Evolutionary conservation across 1,140 invertebrate genomes (phyloP).

Genomic region (Tachypleus tridentatus): DNA sequence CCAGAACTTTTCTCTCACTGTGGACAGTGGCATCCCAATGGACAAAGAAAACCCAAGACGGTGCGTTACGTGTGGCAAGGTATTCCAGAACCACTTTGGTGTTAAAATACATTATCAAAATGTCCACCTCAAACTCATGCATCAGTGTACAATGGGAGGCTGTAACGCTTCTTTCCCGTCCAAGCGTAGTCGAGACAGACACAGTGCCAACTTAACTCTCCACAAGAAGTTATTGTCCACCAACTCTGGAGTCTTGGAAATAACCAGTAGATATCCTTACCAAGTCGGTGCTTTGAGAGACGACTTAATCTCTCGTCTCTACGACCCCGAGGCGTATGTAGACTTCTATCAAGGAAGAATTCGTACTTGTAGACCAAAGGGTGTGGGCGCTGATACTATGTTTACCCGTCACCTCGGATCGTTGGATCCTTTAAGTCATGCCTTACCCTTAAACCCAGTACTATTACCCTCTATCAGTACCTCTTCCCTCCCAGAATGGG

Average conservation of each 20-base stretch:
- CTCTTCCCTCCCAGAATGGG: too few species aligned
- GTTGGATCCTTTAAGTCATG: too few species aligned
- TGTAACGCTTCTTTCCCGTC: conserved; percentile 93
- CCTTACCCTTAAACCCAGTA: conserved; percentile 15
- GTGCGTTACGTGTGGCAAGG: conserved; percentile 82
- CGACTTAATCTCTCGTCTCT: conserved; percentile 70
- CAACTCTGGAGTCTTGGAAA: conserved; percentile 34
- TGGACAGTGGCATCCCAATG: conserved; percentile 53
- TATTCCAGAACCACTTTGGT: conserved; percentile 90
- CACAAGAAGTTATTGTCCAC: conserved; percentile 77
- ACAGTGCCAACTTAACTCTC: conserved; percentile 81
- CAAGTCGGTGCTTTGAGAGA: conserved; percentile 43
- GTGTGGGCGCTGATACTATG: conserved; percentile 25
- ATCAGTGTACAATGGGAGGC: conserved; percentile 90
- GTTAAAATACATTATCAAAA: conserved; percentile 93
- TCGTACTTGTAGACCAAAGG: conserved; percentile 29
- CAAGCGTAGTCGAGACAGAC: conserved; percentile 79
- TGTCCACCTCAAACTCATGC: conserved; percentile 89
- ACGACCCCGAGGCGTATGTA: conserved; percentile 47
- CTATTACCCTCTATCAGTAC: conserved; percentile 3
- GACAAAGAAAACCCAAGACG: conserved; percentile 69
- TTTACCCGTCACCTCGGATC: conserved; percentile 10
- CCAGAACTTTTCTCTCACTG: conserved; percentile 3
- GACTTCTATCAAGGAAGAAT: conserved; percentile 38
- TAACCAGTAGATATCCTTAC: conserved; percentile 30